Percentiles rank a stretch among this genome's conserved stretches.
Evolutionary conservation across 2,888 invertebrate species (phyloP).

Genomic region (Timandra comae): DNA sequence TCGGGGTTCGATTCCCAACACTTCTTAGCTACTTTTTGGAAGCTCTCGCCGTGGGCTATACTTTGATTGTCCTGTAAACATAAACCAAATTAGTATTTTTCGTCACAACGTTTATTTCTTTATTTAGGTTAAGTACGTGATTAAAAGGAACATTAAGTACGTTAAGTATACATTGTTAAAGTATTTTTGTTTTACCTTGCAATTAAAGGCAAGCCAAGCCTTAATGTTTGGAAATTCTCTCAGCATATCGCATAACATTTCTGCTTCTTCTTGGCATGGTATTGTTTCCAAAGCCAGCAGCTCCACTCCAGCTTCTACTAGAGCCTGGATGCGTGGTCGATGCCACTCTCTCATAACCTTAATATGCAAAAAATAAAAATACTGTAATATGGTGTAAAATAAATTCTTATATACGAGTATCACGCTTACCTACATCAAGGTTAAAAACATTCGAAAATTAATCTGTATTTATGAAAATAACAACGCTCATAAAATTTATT

Average conservation of each 20-base stretch:
- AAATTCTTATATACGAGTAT: too few relatives aligned
- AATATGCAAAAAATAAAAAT: neutral
- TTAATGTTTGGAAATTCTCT: conserved; percentile 86
- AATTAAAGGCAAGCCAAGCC: conserved; percentile 93
- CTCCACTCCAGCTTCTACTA: conserved; percentile 89
- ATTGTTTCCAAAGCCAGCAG: conserved; percentile 94
- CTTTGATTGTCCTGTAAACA: conserved; percentile 64
- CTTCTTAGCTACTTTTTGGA: conserved; percentile 82
- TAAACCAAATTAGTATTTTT: too few relatives aligned
- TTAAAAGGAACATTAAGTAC: too few relatives aligned
- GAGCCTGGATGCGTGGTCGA: conserved; percentile 84
- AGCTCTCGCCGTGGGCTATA: conserved; percentile 88
- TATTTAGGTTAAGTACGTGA: neutral
- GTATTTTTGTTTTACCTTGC: conserved; percentile 78
- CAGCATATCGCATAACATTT: conserved; percentile 86
- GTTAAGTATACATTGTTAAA: too few relatives aligned
- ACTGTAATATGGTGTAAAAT: too few relatives aligned
- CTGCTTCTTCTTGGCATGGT: conserved; percentile 91
- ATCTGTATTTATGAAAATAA: too few relatives aligned
- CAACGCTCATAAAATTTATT: too few relatives aligned
- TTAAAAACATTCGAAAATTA: too few relatives aligned
- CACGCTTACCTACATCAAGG: too few relatives aligned
- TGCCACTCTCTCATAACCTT: conserved; percentile 89
- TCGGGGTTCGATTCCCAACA: conserved; percentile 84
- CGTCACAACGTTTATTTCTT: conserved; percentile 3